phyloP scores from a whole-genome alignment of 2,888 invertebrate genomes.

The Orthosia cruda region DNA sequence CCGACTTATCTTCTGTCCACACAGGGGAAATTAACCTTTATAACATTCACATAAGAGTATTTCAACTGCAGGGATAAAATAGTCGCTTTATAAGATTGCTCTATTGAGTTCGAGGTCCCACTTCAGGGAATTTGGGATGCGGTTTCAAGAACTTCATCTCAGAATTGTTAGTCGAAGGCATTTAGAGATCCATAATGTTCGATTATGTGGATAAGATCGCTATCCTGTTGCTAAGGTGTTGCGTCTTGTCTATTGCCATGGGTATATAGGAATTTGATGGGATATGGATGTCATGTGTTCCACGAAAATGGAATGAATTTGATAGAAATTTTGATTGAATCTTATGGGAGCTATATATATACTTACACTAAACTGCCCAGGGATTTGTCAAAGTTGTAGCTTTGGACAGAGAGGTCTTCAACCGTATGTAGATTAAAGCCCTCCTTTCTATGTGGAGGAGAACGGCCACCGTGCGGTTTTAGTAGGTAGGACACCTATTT shows the following conservation, averaged over 20 bases:
- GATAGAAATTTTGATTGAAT: not conserved
- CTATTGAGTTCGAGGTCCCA: slow-evolving; percentile 73
- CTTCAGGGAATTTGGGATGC: slow-evolving; percentile 75
- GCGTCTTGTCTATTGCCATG: slow-evolving; percentile 14
- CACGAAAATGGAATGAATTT: slow-evolving; percentile 21
- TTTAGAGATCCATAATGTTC: slow-evolving; percentile 52
- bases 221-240: slow-evolving; percentile 31
- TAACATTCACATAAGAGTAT: slow-evolving; percentile 9
- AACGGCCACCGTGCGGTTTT: not conserved
- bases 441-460: not conserved
- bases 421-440: not conserved
- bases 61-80: slow-evolving; percentile 46
- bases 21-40: slow-evolving; percentile 48
- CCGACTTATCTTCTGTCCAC: slow-evolving; percentile 17
- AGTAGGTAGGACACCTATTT: not conserved
- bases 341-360: not conserved
- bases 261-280: not conserved
- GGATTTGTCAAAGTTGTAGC: not conserved
- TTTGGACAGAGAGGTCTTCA: not conserved
- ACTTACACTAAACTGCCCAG: not conserved
- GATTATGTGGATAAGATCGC: slow-evolving; percentile 28
- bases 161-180: slow-evolving; percentile 61
- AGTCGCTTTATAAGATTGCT: slow-evolving; percentile 72
- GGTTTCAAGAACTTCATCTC: slow-evolving; percentile 70
- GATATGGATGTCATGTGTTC: slow-evolving; percentile 1